A percentile compares a stretch with the other conserved stretches of the same genome.
Conservation (phyloP, 2,888 invertebrate genomes). For the Lobophora halterata region DNA sequence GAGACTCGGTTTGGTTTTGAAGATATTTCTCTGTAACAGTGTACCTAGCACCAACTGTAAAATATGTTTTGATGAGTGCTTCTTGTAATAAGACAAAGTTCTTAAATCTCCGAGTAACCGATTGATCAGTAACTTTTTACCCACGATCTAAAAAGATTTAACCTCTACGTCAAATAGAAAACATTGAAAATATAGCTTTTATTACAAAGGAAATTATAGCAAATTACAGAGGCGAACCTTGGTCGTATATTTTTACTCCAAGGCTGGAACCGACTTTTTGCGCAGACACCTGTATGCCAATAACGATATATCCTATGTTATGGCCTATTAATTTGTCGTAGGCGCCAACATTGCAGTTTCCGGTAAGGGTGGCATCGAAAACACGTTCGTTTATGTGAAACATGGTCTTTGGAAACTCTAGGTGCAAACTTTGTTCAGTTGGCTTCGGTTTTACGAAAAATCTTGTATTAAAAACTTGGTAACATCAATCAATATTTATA, state of each 20-base stretch:
- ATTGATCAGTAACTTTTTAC: no score
- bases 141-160: no score
- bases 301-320: conserved; percentile 59
- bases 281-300: conserved; percentile 40
- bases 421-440: conserved; percentile 20
- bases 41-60: no score
- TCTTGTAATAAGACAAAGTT: no score
- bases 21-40: no score
- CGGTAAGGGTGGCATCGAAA: conserved; percentile 30
- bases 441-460: conserved; percentile 4
- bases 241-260: conserved; percentile 4
- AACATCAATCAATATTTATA: no score
- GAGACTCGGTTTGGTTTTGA: no score
- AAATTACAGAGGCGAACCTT: neutral
- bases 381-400: conserved; percentile 31
- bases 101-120: no score
- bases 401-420: conserved; percentile 23
- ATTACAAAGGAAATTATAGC: neutral
- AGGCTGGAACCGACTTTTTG: conserved; percentile 25
- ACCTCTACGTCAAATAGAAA: no score
- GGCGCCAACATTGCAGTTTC: conserved; percentile 41
- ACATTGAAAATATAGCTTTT: no score
- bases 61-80: no score
- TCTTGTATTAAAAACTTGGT: no score
- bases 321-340: conserved; percentile 61